Evolutionary conservation across 1,140 invertebrate species (phyloP).

Genomic region (Magallana angulata): DNA sequence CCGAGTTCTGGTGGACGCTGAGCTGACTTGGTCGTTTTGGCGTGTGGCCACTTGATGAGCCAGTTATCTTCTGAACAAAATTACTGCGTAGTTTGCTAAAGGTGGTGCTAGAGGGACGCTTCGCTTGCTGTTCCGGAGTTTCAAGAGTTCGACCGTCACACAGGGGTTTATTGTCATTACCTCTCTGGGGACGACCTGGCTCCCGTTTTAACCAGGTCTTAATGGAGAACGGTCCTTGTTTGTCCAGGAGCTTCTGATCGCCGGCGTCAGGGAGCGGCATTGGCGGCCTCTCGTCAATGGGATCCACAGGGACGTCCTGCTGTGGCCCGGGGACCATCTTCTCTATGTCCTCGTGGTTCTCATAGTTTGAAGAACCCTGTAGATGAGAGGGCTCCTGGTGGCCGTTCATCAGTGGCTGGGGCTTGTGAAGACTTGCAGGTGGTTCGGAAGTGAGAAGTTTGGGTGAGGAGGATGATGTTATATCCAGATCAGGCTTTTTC

Average conservation of each 20-base stretch:
- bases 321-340: constrained; percentile 34
- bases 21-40: constrained; percentile 41
- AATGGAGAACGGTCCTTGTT: constrained; percentile 54
- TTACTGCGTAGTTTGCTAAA: constrained; percentile 65
- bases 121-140: neutral
- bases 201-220: constrained; percentile 63
- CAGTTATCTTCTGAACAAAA: constrained; percentile 66
- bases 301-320: constrained; percentile 12
- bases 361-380: constrained; percentile 45
- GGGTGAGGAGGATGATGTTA: constrained; percentile 62
- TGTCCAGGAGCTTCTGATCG: constrained; percentile 2
- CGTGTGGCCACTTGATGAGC: constrained; percentile 26
- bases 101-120: constrained; percentile 50
- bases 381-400: neutral
- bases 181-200: constrained; percentile 52
- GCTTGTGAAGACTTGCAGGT: constrained; percentile 72
- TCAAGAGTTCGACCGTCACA: constrained; percentile 29
- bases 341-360: constrained; percentile 56
- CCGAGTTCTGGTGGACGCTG: neutral
- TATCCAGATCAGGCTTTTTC: constrained; percentile 8
- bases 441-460: constrained; percentile 73
- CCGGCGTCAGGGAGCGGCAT: constrained; percentile 16
- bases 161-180: constrained; percentile 44
- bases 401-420: constrained; percentile 46
- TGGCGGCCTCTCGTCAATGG: neutral